Evolutionary conservation across 2,797 vertebrate genomes (phyloP).

Genomic region (Halcyon smyrnensis): DNA sequence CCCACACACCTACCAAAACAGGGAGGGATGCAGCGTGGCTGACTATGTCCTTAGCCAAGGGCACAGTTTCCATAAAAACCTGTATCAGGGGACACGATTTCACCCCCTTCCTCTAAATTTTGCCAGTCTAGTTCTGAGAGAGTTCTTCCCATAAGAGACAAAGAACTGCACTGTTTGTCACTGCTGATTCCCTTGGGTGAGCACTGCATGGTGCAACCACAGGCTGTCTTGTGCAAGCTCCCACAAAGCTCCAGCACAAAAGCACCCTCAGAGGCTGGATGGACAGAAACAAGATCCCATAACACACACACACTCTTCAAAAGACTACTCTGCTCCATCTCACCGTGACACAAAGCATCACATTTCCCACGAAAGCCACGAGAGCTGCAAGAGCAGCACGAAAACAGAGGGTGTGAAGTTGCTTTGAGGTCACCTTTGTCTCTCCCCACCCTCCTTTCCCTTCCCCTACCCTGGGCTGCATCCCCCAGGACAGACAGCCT

Average conservation of each 20-base stretch:
- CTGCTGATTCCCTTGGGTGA: background rate
- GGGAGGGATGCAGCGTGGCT: background rate
- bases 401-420: background rate
- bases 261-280: background rate
- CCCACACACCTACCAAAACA: background rate
- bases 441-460: background rate
- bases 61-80: background rate
- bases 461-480: background rate
- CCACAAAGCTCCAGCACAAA: background rate
- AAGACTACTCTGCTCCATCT: background rate
- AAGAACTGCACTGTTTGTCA: background rate
- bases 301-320: background rate
- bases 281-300: background rate
- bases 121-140: background rate
- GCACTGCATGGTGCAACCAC: background rate
- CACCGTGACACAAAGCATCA: background rate
- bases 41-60: background rate
- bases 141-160: background rate
- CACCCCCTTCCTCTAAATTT: background rate
- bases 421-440: rapidly evolving
- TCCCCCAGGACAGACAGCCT: background rate
- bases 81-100: background rate
- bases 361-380: rapidly evolving
- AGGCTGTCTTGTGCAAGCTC: background rate
- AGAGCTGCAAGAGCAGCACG: background rate